Evolutionary conservation across 2,797 vertebrate genomes (phyloP), one percentile per base, ranked within the genome.

Genomic region (Arrhamphus sclerolepis): DNA sequence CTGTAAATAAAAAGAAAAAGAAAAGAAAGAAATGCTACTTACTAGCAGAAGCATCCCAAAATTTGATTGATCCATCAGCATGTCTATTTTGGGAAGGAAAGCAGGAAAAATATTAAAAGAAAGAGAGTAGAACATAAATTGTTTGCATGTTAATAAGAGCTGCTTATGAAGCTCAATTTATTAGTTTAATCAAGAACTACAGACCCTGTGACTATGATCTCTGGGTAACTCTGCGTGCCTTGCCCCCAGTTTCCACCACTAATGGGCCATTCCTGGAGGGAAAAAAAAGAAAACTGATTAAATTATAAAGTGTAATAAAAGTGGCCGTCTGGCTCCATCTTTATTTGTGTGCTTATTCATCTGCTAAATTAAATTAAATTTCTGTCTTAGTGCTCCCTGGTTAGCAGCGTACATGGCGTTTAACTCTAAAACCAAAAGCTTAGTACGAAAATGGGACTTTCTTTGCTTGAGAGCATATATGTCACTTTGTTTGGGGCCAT

Each of bases 41-140:
- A 99, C 98, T 91, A 86, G 96, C 96, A 89, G 98, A 99, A 4
- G 97, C 96, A 77, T 99, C 98, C 98, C 98, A 99, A 82, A 99
- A 99, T 77, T 99, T 99, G 79, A 99, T 85, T 5, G 97, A 96
- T 42, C 98, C 98, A 85, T 99, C 98, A 69, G 98, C 98, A 84
- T 99, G 98, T 79, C 98, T 99, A 81, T 63, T 81, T 54, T 22
- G 20, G 83, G 86, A 17, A 24, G 65, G 48, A 22, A 38, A 46
- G 19, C 4, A 57, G 70, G 53, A 14, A 40, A 54, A 76, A 60
- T 0, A 58, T n/a, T 28, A 19, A 56, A 17, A 19, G 1, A 38
- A 16, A 3, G 24, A 26, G 3, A 38, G 13, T 34, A 1, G 49
- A 13, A 19, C 3, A 44, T 5, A 0, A 34, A 44, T 7, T 5